Conservation (phyloP, 1,140 invertebrate species). For the Archivesica marissinica region DNA sequence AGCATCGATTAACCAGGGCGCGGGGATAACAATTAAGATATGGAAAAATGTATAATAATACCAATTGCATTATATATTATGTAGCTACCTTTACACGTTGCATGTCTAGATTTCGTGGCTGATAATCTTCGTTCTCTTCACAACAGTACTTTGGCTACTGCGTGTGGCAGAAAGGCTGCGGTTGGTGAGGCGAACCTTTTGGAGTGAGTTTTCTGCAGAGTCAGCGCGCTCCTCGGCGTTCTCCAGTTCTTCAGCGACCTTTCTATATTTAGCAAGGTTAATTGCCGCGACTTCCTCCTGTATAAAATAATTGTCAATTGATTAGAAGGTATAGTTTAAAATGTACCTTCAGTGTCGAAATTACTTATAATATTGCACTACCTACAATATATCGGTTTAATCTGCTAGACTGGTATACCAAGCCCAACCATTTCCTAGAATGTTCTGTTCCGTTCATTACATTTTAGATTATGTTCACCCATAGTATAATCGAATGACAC, state of each 20-base stretch:
- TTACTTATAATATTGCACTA: neutral
- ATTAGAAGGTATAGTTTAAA: no score
- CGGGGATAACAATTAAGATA: no score
- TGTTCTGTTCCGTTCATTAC: neutral
- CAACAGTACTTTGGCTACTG: conserved; percentile 65
- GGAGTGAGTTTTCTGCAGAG: conserved; percentile 97
- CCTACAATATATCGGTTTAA: neutral
- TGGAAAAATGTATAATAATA: no score
- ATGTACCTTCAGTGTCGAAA: no score
- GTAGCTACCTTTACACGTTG: neutral
- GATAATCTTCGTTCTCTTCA: neutral
- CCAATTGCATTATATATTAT: neutral
- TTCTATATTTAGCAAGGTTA: conserved; percentile 99
- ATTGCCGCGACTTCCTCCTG: conserved; percentile 98
- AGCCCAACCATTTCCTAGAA: neutral
- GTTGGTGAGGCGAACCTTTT: conserved; percentile 98
- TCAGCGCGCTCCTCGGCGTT: conserved; percentile 99
- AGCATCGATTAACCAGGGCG: neutral
- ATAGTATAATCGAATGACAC: no score
- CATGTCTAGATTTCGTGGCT: conserved; percentile 2
- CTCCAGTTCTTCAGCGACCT: conserved; percentile 99
- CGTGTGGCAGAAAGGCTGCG: conserved; percentile 87
- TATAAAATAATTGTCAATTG: neutral
- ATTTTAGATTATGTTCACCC: neutral
- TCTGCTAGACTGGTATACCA: neutral